Conservation (phyloP, 2,888 invertebrate genomes). For the Argyresthia goedartella region DNA sequence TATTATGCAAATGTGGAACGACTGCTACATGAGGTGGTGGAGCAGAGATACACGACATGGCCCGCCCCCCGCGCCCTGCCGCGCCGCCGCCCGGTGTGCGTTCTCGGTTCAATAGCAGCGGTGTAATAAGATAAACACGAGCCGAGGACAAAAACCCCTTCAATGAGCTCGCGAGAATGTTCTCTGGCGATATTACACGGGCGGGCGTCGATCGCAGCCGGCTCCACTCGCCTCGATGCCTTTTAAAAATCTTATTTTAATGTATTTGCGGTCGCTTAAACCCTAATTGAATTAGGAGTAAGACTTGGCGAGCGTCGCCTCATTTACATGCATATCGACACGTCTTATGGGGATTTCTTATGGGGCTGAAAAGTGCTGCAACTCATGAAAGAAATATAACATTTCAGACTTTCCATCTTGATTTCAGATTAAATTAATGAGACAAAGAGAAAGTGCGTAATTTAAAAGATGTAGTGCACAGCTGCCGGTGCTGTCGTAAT, state of each 20-base stretch:
- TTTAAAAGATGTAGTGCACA: no score
- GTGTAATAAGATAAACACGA: slow-evolving; percentile 48
- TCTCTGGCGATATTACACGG: slow-evolving; percentile 42
- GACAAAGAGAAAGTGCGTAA: no score
- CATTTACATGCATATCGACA: slow-evolving; percentile 2
- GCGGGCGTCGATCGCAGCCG: slow-evolving; percentile 25
- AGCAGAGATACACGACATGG: not conserved
- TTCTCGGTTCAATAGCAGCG: slow-evolving; percentile 33
- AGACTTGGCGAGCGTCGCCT: slow-evolving; percentile 17
- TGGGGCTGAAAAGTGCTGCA: no score
- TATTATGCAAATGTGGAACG: slow-evolving; percentile 9
- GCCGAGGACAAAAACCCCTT: slow-evolving; percentile 44
- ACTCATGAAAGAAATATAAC: no score
- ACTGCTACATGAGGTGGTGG: not conserved
- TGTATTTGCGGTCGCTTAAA: slow-evolving; percentile 32
- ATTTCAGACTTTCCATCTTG: no score
- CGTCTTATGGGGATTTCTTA: no score
- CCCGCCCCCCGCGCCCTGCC: slow-evolving; percentile 8
- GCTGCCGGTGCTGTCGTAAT: not conserved
- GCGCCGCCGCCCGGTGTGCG: slow-evolving; percentile 20
- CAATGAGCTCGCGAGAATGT: slow-evolving; percentile 49
- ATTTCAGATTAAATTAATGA: no score
- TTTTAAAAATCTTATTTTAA: slow-evolving; percentile 38
- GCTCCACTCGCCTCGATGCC: slow-evolving; percentile 33
- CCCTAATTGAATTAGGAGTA: slow-evolving; percentile 39